Evolutionary conservation across 2,888 invertebrate genomes (phyloP), one percentile per base, ranked within the genome.

Genomic region (Isotomurus palustris): DNA sequence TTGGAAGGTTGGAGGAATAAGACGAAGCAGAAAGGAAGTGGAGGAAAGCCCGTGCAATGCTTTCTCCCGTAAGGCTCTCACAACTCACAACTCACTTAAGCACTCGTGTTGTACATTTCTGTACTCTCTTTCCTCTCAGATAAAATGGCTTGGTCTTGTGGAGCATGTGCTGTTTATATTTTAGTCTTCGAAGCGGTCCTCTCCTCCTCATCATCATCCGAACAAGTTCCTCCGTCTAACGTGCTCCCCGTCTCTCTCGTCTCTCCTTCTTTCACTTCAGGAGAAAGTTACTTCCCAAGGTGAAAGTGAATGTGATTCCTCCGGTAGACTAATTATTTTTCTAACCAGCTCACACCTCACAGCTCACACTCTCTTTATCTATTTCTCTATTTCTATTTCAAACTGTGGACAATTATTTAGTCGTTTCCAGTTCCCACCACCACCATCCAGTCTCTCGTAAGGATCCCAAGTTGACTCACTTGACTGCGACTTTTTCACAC

Each of bases 101-200:
- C n/a, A n/a, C n/a, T n/a, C n/a, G n/a, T n/a, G n/a, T n/a, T n/a
- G n/a, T n/a, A n/a, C n/a, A n/a, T n/a, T n/a, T n/a, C n/a, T n/a
- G n/a, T n/a, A n/a, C n/a, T n/a, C n/a, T n/a, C 43, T 40, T 17
- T 6, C 17, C 8, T 6, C 21, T 21, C 43, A 25, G 50, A 60
- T 54, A 64, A 64, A 63, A 58, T 64, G 65, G 58, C 53, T 60
- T 58, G n/a, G n/a, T n/a, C n/a, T n/a, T 61, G 63, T 64, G 62
- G 70, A 68, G 70, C 70, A 70, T 70, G 70, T 68, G 68, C 70
- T 70, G 69, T 68, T 67, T 69, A 68, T 66, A 66, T 64, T 50
- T 60, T 58, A 62, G 53, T n/a, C n/a, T 53, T 43, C 41, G 45
- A 43, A 49, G 54, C 60, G 53, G 56, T 52, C 53, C 57, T 28